These are phyloP conservation scores for Callimorpha dominula DNA, from an alignment of 2,888 invertebrate genomes.

Conservation along the genomic window DNA sequence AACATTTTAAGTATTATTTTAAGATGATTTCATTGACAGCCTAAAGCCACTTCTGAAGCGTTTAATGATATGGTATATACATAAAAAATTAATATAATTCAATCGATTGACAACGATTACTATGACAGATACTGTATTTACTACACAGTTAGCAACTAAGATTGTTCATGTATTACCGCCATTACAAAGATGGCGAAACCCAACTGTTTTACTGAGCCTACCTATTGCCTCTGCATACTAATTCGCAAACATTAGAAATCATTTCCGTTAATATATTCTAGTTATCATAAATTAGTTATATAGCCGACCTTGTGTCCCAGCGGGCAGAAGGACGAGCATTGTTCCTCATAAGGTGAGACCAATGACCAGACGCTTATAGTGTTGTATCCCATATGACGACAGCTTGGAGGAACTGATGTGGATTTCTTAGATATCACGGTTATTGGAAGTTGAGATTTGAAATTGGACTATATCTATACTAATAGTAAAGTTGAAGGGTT, in stretches of 20 bases:
- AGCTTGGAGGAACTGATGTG: slow-evolving; percentile 1
- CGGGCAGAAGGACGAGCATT: slow-evolving; percentile 66
- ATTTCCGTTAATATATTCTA: slow-evolving; percentile 56
- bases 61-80: too few relatives aligned
- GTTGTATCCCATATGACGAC: slow-evolving; percentile 9
- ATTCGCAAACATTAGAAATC: slow-evolving; percentile 49
- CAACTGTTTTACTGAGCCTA: slow-evolving; percentile 25
- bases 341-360: slow-evolving; percentile 58
- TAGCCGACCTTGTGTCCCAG: slow-evolving; percentile 51
- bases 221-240: slow-evolving; percentile 42
- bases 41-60: too few relatives aligned
- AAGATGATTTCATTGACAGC: too few relatives aligned
- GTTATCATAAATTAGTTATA: slow-evolving; percentile 39
- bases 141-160: background rate
- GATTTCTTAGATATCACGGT: background rate
- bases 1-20: too few relatives aligned
- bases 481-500: too few relatives aligned
- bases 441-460: background rate
- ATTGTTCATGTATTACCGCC: background rate
- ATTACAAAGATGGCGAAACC: slow-evolving; percentile 3
- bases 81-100: too few relatives aligned
- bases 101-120: too few relatives aligned
- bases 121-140: too few relatives aligned
- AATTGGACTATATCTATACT: background rate
- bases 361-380: slow-evolving; percentile 28